Evolutionary conservation across 1,140 invertebrate species (phyloP).

Genomic region (Hydropsyche tenuis): DNA sequence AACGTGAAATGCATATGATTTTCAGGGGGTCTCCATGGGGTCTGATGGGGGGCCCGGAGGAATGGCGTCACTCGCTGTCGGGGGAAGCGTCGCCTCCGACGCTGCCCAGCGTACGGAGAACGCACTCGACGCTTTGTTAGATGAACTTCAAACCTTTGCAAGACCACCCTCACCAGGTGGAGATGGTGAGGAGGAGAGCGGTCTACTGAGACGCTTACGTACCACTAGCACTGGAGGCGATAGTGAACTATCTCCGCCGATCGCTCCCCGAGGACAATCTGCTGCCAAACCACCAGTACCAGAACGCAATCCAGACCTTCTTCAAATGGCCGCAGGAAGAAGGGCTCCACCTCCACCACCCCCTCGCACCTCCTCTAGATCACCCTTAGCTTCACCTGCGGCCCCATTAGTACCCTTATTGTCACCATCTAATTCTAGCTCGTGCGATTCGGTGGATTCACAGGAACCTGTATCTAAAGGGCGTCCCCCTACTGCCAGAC

Average conservation of each 20-base stretch:
- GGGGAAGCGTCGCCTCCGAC: conserved; percentile 71
- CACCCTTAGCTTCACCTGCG: conserved; percentile 77
- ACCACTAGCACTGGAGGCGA: conserved; percentile 72
- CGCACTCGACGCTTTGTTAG: conserved; percentile 94
- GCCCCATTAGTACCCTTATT: conserved; percentile 53
- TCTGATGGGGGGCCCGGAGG: conserved; percentile 63
- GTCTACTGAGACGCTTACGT: conserved; percentile 76
- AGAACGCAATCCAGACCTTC: conserved; percentile 75
- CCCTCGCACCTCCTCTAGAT: conserved; percentile 81
- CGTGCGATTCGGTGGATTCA: conserved; percentile 80
- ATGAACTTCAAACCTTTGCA: conserved; percentile 87
- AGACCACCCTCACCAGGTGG: conserved; percentile 65
- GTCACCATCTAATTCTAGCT: conserved; percentile 69
- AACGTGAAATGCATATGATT: conserved; percentile 4
- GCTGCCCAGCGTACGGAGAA: conserved; percentile 80
- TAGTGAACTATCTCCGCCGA: conserved; percentile 72
- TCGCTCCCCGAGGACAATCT: conserved; percentile 62
- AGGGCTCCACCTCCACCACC: conserved; percentile 86
- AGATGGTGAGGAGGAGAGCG: conserved; percentile 78
- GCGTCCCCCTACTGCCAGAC: conserved; percentile 64
- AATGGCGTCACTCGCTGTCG: conserved; percentile 70
- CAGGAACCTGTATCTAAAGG: conserved; percentile 68
- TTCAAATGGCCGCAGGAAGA: conserved; percentile 70
- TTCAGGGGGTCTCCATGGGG: conserved; percentile 37
- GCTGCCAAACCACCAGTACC: conserved; percentile 76